These are phyloP conservation scores for Dusona sp. DNA, from an alignment of 2,888 invertebrate genomes.

Conservation along the genomic window DNA sequence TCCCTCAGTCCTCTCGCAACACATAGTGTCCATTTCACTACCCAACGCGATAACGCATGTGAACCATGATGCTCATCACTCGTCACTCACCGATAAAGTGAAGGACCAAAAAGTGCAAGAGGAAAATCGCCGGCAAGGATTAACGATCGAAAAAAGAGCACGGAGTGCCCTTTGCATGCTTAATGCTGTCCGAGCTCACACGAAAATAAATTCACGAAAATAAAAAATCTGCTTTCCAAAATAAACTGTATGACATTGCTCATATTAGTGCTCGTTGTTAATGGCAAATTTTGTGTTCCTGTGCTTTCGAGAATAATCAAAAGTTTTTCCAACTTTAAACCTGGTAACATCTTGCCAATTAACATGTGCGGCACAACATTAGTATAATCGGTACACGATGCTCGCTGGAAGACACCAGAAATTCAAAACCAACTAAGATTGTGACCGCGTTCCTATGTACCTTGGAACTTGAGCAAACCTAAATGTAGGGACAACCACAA, in stretches of 20 bases:
- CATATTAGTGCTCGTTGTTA: background rate
- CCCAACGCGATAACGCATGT: conserved; percentile 49
- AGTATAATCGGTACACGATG: background rate
- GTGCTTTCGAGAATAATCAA: background rate
- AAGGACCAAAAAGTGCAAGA: conserved; percentile 10
- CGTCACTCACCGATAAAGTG: conserved; percentile 41
- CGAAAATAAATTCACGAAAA: too few species aligned
- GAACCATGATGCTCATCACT: conserved; percentile 40
- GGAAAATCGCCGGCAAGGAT: background rate
- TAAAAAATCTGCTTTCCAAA: background rate
- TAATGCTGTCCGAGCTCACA: too few species aligned
- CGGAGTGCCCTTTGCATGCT: background rate
- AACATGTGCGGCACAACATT: background rate
- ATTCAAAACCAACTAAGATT: background rate
- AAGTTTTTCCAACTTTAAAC: background rate
- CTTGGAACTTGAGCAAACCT: background rate
- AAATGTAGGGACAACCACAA: conserved; percentile 2
- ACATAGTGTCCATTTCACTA: conserved; percentile 25
- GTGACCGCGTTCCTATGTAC: background rate
- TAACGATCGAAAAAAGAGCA: background rate
- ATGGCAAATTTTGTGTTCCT: background rate
- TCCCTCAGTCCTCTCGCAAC: background rate
- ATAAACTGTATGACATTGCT: too few species aligned
- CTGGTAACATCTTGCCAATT: background rate
- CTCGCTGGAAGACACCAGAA: background rate